Evolutionary conservation across 92 coral and sea anemone species (phyloP).

Genomic region (Palythoa grandis): DNA sequence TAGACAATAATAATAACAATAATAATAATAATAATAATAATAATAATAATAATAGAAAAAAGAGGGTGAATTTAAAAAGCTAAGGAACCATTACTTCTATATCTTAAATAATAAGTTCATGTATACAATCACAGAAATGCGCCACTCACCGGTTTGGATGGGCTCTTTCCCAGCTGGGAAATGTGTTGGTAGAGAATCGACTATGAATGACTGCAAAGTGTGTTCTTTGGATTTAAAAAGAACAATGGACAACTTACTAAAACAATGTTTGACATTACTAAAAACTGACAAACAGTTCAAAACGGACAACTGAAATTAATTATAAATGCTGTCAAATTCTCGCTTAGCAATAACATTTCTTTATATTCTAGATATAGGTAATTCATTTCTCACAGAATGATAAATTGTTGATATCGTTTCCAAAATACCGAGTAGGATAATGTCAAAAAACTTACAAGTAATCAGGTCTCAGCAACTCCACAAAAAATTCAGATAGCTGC

Average conservation of each 20-base stretch:
- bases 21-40: no score
- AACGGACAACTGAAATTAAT: neutral
- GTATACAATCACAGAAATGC: no score
- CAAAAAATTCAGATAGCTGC: conserved; percentile 80
- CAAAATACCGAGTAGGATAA: neutral
- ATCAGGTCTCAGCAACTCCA: conserved; percentile 79
- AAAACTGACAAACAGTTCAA: neutral
- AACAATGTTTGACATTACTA: neutral
- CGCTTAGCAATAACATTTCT: neutral
- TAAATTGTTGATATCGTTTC: neutral
- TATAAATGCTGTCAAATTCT: neutral
- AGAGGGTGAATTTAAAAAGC: no score
- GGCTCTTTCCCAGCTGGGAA: conserved; percentile 99
- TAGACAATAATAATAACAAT: no score
- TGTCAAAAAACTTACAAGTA: conserved; percentile 54
- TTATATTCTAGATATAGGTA: neutral
- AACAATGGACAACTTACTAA: neutral
- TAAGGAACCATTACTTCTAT: no score
- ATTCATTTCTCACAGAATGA: no score
- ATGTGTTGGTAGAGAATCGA: conserved; percentile 97
- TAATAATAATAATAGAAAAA: no score
- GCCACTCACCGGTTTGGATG: conserved; percentile 89
- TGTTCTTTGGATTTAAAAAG: conserved; percentile 53
- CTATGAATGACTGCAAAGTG: conserved; percentile 97
- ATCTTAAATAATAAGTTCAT: no score